These are phyloP conservation scores for Laticauda laticaudata DNA, from an alignment of 2,113 vertebrate species.

Conservation along the genomic window DNA sequence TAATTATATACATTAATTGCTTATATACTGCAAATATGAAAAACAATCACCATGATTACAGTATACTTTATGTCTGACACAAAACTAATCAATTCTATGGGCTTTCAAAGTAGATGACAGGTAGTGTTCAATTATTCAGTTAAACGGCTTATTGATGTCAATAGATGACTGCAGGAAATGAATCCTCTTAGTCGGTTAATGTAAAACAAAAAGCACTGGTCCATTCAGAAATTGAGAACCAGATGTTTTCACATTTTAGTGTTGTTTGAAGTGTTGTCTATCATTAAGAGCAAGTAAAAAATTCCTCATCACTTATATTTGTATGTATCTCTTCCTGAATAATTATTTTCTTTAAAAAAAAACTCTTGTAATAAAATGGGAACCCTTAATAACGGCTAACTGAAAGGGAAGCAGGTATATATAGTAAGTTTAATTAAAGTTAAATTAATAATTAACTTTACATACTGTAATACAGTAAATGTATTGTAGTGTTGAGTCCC, in stretches of 20 bases:
- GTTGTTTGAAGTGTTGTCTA: background rate
- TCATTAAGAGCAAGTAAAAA: constrained; percentile 21
- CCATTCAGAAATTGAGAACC: constrained; percentile 49
- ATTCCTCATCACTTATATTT: constrained; percentile 16
- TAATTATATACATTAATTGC: constrained; percentile 8
- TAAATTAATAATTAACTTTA: background rate
- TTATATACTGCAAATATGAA: constrained; percentile 21
- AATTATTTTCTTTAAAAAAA: constrained; percentile 34
- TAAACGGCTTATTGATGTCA: constrained; percentile 72
- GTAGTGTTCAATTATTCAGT: constrained; percentile 66
- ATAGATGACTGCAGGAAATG: constrained; percentile 63
- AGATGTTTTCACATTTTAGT: constrained; percentile 33
- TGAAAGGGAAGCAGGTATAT: constrained; percentile 1
- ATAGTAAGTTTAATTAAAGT: constrained; percentile 12
- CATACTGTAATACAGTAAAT: background rate
- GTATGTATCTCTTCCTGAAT: constrained; percentile 25
- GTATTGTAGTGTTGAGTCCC: background rate
- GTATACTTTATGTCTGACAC: constrained; percentile 31
- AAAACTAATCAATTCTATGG: constrained; percentile 50
- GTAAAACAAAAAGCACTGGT: constrained; percentile 52
- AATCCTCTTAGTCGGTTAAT: constrained; percentile 63
- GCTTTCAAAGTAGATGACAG: constrained; percentile 52
- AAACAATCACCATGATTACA: background rate
- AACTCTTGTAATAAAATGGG: background rate
- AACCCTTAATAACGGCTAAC: background rate